Conservation (phyloP, 2,113 vertebrate genomes). For the Cheilinus undulatus region DNA sequence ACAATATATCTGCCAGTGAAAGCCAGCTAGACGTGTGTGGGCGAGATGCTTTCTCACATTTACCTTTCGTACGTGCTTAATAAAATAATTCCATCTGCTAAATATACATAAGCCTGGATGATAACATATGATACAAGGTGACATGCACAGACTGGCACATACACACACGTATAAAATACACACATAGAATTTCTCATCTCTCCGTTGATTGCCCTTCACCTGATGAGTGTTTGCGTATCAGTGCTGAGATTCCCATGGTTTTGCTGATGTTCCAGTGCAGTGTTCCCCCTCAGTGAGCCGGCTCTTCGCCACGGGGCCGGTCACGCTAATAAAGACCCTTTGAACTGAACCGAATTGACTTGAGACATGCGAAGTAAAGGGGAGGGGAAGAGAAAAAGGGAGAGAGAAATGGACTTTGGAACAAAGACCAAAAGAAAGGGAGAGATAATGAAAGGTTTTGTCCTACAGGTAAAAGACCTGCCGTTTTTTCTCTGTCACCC, state of each 20-base stretch:
- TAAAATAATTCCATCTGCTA: constrained; percentile 56
- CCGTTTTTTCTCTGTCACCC: constrained; percentile 26
- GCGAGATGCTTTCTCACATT: constrained; percentile 44
- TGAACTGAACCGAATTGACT: constrained; percentile 75
- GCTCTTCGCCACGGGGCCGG: constrained; percentile 67
- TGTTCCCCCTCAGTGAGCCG: constrained; percentile 58
- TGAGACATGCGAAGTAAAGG: constrained; percentile 55
- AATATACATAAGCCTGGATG: constrained; percentile 59
- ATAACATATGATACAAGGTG: constrained; percentile 41
- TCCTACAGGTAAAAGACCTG: constrained; percentile 60
- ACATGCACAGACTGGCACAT: constrained; percentile 1
- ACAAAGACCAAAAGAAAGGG: constrained; percentile 57
- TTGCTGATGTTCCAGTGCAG: constrained; percentile 69
- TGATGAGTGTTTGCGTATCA: constrained; percentile 61
- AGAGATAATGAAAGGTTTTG: constrained; percentile 68
- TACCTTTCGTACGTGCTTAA: constrained; percentile 60
- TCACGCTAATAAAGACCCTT: constrained; percentile 79
- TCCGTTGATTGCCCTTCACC: constrained; percentile 47
- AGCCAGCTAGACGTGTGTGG: constrained; percentile 54
- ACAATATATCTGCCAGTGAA: constrained; percentile 63
- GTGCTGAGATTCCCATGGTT: constrained; percentile 59
- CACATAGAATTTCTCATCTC: constrained; percentile 10
- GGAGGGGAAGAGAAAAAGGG: constrained; percentile 50
- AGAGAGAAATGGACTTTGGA: constrained; percentile 61
- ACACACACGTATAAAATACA: constrained; percentile 7